Percentiles rank a stretch among this genome's conserved stretches.
Evolutionary conservation across 2,113 vertebrate genomes (phyloP).

Genomic region (Xiphophorus hellerii): DNA sequence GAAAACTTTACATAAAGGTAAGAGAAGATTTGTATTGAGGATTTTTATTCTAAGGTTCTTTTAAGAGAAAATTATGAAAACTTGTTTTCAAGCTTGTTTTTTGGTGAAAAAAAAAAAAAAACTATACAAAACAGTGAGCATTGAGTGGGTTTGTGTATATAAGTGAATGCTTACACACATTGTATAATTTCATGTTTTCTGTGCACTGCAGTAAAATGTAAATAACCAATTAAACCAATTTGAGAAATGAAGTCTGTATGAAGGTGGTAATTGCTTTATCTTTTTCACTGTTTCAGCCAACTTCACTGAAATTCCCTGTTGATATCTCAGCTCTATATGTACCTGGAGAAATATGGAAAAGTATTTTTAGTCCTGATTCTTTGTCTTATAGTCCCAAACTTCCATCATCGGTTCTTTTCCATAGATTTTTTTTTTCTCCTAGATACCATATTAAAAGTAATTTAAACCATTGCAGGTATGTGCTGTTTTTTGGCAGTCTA

Average conservation of each 20-base stretch:
- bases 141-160: slow-evolving; percentile 46
- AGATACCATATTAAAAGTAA: neutral
- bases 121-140: slow-evolving; percentile 42
- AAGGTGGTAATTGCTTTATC: slow-evolving; percentile 29
- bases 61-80: slow-evolving; percentile 37
- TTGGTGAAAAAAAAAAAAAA: slow-evolving; percentile 12
- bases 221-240: slow-evolving; percentile 77
- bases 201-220: slow-evolving; percentile 75
- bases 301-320: neutral
- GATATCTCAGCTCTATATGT: neutral
- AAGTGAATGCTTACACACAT: slow-evolving; percentile 49
- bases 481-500: too few species aligned
- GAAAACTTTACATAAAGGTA: slow-evolving; percentile 49
- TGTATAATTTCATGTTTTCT: slow-evolving; percentile 67
- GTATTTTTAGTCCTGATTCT: neutral
- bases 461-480: too few species aligned
- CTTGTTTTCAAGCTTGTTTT: slow-evolving; percentile 28
- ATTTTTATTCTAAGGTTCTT: slow-evolving; percentile 44
- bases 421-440: neutral
- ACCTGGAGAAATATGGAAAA: neutral
- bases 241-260: slow-evolving; percentile 45
- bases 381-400: neutral
- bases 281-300: neutral
- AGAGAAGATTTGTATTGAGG: slow-evolving; percentile 12
- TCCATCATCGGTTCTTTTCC: neutral